Evolutionary conservation across 2,113 vertebrate genomes (phyloP).

Genomic region (Natator depressus): DNA sequence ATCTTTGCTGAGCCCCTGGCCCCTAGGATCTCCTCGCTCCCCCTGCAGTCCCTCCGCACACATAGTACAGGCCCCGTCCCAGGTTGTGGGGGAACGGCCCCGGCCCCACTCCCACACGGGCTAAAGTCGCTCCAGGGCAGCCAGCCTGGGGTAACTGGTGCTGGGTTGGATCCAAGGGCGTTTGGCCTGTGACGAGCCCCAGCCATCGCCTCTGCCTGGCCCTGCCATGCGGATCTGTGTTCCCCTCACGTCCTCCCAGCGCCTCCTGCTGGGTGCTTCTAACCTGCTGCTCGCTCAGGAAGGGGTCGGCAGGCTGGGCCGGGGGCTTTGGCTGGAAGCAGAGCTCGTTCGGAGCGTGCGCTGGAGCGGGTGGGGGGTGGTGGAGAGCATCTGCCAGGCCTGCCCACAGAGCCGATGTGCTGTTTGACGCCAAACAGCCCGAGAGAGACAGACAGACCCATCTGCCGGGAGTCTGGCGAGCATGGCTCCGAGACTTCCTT

Average conservation of each 20-base stretch:
- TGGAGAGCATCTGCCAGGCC: neutral
- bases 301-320: too few relatives aligned
- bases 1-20: too few relatives aligned
- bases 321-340: neutral
- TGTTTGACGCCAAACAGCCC: neutral
- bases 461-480: neutral
- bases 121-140: neutral
- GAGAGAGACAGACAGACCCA: neutral
- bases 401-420: neutral
- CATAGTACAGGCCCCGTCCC: accelerated
- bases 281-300: too few relatives aligned
- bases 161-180: neutral
- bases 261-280: neutral
- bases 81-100: neutral
- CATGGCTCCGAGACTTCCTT: neutral
- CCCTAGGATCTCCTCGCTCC: too few relatives aligned
- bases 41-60: too few relatives aligned
- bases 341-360: neutral
- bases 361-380: neutral
- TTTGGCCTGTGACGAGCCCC: neutral
- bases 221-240: neutral
- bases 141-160: accelerated
- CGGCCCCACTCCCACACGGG: accelerated
- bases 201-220: neutral
- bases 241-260: neutral